Conservation (phyloP, 2,888 invertebrate species). For the Caenorhabditis sp. region DNA sequence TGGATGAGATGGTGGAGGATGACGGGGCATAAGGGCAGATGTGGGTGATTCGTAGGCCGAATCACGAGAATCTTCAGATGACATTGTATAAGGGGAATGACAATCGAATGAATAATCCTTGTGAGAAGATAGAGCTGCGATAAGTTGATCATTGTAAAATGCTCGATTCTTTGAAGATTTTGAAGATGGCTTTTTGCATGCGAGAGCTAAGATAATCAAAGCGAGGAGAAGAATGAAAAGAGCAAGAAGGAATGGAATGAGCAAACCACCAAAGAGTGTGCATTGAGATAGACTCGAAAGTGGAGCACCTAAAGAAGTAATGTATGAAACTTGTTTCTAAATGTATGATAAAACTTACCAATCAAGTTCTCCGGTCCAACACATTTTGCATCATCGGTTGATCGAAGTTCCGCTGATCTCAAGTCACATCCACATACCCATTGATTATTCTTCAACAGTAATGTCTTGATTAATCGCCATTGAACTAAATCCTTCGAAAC, state of each 20-base stretch:
- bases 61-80: conserved; percentile 40
- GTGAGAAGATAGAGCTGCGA: conserved; percentile 32
- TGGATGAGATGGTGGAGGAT: conserved; percentile 22
- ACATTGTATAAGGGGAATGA: conserved; percentile 41
- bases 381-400: conserved; percentile 36
- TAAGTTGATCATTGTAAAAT: conserved; percentile 39
- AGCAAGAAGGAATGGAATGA: conserved; percentile 45
- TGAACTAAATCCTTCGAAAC: conserved; percentile 19
- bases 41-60: conserved; percentile 51
- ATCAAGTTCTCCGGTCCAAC: conserved; percentile 37
- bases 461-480: conserved; percentile 18
- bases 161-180: conserved; percentile 26
- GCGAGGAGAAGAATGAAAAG: conserved; percentile 47
- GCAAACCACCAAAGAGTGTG: conserved; percentile 41
- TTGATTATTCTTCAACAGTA: conserved; percentile 43
- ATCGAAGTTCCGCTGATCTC: conserved; percentile 23
- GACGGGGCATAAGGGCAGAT: conserved; percentile 45
- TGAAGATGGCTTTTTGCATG: conserved; percentile 37
- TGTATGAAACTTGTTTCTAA: too few relatives aligned
- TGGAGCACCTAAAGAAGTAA: conserved; percentile 6
- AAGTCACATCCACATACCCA: conserved; percentile 56
- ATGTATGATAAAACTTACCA: too few relatives aligned
- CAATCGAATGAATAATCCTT: conserved; percentile 47
- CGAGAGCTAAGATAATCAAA: conserved; percentile 42
- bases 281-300: conserved; percentile 31